A percentile compares a stretch with the other conserved stretches of the same genome.
Conservation (phyloP, 1,140 invertebrate species). For the Apis cerana region DNA sequence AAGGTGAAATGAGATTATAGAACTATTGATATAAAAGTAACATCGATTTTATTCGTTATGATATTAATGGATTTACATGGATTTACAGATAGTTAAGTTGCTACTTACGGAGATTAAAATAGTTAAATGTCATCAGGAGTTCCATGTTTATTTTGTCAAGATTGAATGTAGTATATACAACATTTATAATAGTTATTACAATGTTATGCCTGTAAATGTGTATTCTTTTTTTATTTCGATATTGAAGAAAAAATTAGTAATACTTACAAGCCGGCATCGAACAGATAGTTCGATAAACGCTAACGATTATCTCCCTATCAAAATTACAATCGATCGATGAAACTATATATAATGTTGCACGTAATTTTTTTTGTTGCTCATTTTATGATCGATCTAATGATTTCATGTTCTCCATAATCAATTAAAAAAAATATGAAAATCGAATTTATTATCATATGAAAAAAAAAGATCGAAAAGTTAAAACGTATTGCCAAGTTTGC, state of each 20-base stretch:
- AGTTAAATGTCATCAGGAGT: constrained; percentile 71
- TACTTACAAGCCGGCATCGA: constrained; percentile 17
- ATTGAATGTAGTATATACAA: constrained; percentile 63
- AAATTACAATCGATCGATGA: constrained; percentile 58
- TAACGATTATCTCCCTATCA: constrained; percentile 61
- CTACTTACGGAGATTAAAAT: constrained; percentile 72
- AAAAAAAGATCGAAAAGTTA: background rate
- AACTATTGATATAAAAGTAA: constrained; percentile 71
- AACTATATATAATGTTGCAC: background rate
- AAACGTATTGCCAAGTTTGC: background rate
- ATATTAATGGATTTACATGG: constrained; percentile 74
- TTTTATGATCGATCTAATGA: background rate
- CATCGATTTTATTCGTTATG: constrained; percentile 76
- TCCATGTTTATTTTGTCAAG: constrained; percentile 60
- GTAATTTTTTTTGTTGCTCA: background rate
- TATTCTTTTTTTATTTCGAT: constrained; percentile 25
- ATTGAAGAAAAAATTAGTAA: constrained; percentile 23
- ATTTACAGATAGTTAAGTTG: constrained; percentile 77
- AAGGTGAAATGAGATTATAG: background rate
- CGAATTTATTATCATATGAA: constrained; percentile 1
- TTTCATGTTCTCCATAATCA: background rate
- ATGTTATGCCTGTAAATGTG: constrained; percentile 54
- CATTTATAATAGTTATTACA: constrained; percentile 60
- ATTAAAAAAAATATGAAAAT: background rate
- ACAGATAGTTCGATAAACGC: constrained; percentile 41